A percentile compares a stretch with the other conserved stretches of the same genome.
Conservation (phyloP, 2,113 vertebrate species). For the Gambusia holbrooki region DNA sequence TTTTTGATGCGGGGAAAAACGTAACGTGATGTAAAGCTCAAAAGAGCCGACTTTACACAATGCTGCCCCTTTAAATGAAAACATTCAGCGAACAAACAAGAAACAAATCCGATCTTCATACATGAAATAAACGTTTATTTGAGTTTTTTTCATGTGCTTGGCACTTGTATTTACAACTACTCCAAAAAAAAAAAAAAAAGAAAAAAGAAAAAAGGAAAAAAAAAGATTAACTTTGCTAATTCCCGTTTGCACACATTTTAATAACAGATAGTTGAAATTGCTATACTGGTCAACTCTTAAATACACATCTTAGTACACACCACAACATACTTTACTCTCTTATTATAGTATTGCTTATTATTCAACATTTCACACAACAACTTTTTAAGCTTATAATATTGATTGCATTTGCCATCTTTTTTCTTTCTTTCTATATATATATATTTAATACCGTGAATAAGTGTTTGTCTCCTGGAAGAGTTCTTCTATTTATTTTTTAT, state of each 20-base stretch:
- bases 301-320: conserved; percentile 97
- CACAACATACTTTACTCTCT: conserved; percentile 90
- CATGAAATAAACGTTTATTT: conserved; percentile 91
- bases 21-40: too few relatives aligned
- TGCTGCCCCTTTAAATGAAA: neutral
- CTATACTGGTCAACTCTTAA: conserved; percentile 93
- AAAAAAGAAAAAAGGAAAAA: conserved; percentile 76
- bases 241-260: conserved; percentile 66
- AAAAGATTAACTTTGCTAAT: conserved; percentile 83
- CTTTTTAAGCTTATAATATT: conserved; percentile 84
- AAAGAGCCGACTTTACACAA: too few relatives aligned
- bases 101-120: conserved; percentile 24
- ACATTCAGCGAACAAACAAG: conserved; percentile 3
- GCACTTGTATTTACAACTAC: conserved; percentile 93
- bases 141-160: conserved; percentile 90
- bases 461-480: neutral
- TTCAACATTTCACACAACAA: conserved; percentile 87
- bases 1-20: too few relatives aligned
- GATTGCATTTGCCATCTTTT: conserved; percentile 82
- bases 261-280: conserved; percentile 89
- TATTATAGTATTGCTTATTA: conserved; percentile 85
- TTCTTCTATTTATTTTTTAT: neutral
- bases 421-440: conserved; percentile 46
- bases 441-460: neutral
- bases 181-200: conserved; percentile 79